Conservation (phyloP, 2,888 invertebrate species). For the Encarsia formosa region DNA sequence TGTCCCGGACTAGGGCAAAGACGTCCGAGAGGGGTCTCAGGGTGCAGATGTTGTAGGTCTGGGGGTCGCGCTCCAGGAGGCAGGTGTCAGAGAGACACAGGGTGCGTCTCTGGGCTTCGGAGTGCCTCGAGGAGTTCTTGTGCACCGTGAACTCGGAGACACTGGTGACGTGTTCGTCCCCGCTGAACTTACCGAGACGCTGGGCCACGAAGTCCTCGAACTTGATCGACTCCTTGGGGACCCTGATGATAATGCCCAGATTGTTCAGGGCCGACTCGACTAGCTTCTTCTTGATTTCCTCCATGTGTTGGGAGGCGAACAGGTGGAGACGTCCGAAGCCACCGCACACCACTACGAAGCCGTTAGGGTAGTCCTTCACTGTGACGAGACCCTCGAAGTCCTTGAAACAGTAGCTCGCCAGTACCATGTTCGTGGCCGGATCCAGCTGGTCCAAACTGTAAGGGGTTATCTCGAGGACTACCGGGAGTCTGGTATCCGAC, state of each 20-base stretch:
- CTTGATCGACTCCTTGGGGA: conserved; percentile 76
- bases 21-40: conserved; percentile 78
- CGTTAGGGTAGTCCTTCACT: conserved; percentile 86
- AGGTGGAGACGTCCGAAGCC: conserved; percentile 89
- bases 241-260: conserved; percentile 79
- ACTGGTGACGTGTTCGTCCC: conserved; percentile 93
- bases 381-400: conserved; percentile 78
- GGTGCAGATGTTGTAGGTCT: conserved; percentile 91
- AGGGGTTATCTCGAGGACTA: conserved; percentile 87
- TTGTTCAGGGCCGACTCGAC: conserved; percentile 76
- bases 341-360: conserved; percentile 86
- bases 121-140: conserved; percentile 78
- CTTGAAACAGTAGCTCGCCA: conserved; percentile 82
- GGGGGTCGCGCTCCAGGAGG: conserved; percentile 92
- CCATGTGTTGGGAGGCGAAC: conserved; percentile 80
- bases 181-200: conserved; percentile 85
- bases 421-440: conserved; percentile 73
- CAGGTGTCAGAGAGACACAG: conserved; percentile 95
- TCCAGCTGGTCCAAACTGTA: conserved; percentile 90
- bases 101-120: conserved; percentile 81
- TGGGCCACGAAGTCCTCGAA: conserved; percentile 82
- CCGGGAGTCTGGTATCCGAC: conserved; percentile 86
- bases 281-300: conserved; percentile 82
- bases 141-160: conserved; percentile 95
- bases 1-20: conserved; percentile 85